Percentiles rank a stretch among this genome's conserved stretches.
Conservation (phyloP, 1,140 invertebrate species). For the Hermatobates lingyangjiaoensis region DNA sequence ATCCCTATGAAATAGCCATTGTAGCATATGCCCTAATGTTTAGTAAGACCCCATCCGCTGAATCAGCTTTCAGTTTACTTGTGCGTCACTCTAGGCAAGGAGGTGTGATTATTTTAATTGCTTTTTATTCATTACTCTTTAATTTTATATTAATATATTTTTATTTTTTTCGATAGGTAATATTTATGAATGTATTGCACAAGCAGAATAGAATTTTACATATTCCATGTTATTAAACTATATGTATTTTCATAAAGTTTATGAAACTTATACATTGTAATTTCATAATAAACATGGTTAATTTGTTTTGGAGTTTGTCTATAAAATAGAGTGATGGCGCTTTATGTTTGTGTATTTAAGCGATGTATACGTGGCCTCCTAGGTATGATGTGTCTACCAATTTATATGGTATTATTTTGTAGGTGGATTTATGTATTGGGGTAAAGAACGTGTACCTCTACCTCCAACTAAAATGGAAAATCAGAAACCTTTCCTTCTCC, state of each 20-base stretch:
- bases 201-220: no score
- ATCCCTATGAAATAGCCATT: constrained; percentile 69
- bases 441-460: constrained; percentile 48
- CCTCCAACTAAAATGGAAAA: constrained; percentile 72
- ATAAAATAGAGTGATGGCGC: no score
- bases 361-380: no score
- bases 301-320: no score
- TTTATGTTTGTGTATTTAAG: no score
- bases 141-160: background rate
- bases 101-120: no score
- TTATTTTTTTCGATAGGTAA: background rate
- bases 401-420: constrained; percentile 17
- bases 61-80: constrained; percentile 60
- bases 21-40: constrained; percentile 70
- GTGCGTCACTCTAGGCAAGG: constrained; percentile 39
- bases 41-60: constrained; percentile 56
- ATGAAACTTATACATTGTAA: no score
- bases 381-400: no score
- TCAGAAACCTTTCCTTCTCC: constrained; percentile 74
- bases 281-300: no score
- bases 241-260: no score
- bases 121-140: background rate
- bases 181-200: no score
- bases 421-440: constrained; percentile 72
- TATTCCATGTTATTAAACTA: no score